phyloP scores from a whole-genome alignment of 1,140 invertebrate genomes.

The Lasaia peninsularis region DNA sequence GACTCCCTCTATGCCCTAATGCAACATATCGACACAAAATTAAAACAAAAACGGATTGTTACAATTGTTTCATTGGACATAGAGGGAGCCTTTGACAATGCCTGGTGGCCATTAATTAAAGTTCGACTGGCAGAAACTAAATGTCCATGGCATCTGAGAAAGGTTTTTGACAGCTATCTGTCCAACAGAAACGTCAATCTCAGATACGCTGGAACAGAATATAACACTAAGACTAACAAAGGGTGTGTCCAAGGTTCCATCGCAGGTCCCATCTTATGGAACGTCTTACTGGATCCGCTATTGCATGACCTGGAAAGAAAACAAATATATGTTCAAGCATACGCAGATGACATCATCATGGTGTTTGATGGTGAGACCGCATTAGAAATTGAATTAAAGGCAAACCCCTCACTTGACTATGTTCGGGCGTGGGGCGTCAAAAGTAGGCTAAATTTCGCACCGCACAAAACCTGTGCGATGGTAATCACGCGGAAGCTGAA shows the following conservation, averaged over 20 bases:
- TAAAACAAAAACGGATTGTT: too few relatives aligned
- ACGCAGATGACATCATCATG: conserved; percentile 13
- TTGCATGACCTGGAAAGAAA: background rate
- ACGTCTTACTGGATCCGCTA: conserved; percentile 15
- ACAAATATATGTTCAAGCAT: conserved; percentile 8
- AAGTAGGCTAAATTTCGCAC: conserved; percentile 16
- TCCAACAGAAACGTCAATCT: background rate
- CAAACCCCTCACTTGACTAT: background rate
- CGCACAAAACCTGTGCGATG: conserved; percentile 16
- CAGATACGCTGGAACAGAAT: conserved; percentile 2
- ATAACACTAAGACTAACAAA: background rate
- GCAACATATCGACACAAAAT: background rate
- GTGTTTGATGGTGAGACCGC: background rate
- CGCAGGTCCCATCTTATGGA: conserved; percentile 9
- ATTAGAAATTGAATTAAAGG: background rate
- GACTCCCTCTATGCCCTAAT: background rate
- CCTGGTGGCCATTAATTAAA: conserved; percentile 16
- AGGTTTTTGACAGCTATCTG: background rate
- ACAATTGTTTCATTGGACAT: too few relatives aligned
- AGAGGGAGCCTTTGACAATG: too few relatives aligned
- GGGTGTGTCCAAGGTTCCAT: conserved; percentile 20
- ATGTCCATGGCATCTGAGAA: background rate
- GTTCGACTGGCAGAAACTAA: background rate
- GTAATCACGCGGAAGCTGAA: conserved; percentile 4
- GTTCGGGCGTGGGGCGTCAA: conserved; percentile 6